phyloP scores from a whole-genome alignment of 2,113 vertebrate species.

The Manacus vitellinus region DNA sequence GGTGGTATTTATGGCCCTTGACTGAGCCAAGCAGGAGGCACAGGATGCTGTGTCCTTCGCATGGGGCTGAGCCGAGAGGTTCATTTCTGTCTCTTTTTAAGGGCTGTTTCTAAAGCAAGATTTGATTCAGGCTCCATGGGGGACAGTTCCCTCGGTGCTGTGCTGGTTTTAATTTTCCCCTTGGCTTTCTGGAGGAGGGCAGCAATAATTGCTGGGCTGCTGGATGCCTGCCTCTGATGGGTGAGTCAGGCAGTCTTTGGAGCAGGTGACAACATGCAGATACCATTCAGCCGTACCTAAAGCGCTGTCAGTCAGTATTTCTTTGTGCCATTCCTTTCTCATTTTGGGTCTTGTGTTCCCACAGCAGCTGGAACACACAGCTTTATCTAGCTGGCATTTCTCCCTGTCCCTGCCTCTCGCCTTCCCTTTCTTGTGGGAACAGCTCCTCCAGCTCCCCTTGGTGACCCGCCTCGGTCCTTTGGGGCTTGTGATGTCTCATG shows the following conservation, averaged over 20 bases:
- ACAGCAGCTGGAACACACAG: background rate
- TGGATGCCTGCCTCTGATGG: background rate
- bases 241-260: constrained; percentile 2
- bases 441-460: background rate
- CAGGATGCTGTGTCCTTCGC: background rate
- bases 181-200: background rate
- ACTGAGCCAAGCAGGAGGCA: background rate
- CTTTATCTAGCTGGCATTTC: background rate
- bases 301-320: background rate
- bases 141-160: background rate
- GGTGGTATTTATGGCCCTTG: constrained; percentile 31
- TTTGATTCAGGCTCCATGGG: background rate
- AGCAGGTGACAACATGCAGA: background rate
- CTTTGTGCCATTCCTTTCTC: background rate
- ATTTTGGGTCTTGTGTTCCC: background rate
- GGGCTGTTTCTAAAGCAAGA: background rate
- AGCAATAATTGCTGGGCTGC: constrained; percentile 22
- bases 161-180: constrained; percentile 3
- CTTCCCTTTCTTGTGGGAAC: background rate
- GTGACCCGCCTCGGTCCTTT: background rate
- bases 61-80: background rate
- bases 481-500: rapidly evolving
- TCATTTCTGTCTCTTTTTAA: constrained; percentile 12
- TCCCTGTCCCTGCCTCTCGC: background rate
- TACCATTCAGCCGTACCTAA: background rate